Evolutionary conservation across 2,113 vertebrate species (phyloP).

Genomic region (Pelecanoides urinatrix): DNA sequence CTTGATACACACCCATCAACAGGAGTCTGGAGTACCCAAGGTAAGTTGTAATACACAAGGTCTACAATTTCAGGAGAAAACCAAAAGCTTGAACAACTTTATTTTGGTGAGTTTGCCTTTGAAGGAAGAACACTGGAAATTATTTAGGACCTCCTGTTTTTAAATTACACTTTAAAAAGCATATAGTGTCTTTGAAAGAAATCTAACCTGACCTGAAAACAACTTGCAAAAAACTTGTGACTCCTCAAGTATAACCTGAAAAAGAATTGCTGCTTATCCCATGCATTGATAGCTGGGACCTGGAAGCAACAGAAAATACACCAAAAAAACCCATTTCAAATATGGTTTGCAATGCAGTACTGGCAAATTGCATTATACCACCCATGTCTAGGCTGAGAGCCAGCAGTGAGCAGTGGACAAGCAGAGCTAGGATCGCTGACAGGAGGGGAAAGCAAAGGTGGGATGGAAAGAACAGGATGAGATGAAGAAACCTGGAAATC

Average conservation of each 20-base stretch:
- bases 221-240: background rate
- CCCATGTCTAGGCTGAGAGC: background rate
- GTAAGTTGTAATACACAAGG: background rate
- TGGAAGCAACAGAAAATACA: background rate
- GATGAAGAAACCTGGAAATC: background rate
- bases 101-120: background rate
- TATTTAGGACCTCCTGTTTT: background rate
- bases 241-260: background rate
- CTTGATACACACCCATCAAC: background rate
- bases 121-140: background rate
- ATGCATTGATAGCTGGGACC: background rate
- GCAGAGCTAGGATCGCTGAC: background rate
- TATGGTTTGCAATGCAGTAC: background rate
- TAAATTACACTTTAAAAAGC: background rate
- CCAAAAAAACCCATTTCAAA: background rate
- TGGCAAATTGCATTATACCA: background rate
- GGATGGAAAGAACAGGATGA: background rate
- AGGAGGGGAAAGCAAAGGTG: background rate
- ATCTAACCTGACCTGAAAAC: background rate
- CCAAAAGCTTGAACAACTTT: background rate
- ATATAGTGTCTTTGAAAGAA: background rate
- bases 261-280: background rate
- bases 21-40: background rate
- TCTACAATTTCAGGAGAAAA: background rate
- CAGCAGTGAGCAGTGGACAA: background rate